phyloP scores from a whole-genome alignment of 2,797 vertebrate species.

The Sibirionetta formosa region DNA sequence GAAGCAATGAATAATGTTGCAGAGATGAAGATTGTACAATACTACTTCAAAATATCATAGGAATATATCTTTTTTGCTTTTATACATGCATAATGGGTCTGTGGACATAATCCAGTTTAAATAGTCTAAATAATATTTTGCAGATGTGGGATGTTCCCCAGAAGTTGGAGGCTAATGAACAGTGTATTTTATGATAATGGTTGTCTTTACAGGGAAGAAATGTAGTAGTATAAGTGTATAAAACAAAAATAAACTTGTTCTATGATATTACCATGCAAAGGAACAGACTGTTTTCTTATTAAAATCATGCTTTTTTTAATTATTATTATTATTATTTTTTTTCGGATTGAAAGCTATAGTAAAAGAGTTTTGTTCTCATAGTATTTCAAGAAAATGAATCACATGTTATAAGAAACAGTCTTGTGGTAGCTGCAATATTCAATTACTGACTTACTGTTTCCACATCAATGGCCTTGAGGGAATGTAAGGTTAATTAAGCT shows the following conservation, averaged over 20 bases:
- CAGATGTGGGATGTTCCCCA: background rate
- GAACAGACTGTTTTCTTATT: background rate
- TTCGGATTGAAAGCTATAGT: background rate
- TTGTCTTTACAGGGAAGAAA: background rate
- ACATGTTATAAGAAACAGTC: slow-evolving; percentile 24
- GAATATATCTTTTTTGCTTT: background rate
- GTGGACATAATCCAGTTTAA: background rate
- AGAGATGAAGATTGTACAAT: background rate
- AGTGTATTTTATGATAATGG: background rate
- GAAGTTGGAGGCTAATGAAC: background rate
- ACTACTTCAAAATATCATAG: background rate
- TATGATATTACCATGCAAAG: background rate
- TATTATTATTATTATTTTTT: background rate
- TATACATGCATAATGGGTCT: background rate
- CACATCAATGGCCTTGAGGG: slow-evolving; percentile 75
- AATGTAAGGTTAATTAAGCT: slow-evolving; percentile 72
- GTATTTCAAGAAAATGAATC: background rate
- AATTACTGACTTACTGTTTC: slow-evolving; percentile 71
- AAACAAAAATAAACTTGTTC: background rate
- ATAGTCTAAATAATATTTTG: background rate
- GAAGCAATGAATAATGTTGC: background rate
- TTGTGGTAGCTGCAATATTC: slow-evolving; percentile 44
- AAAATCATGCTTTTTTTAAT: background rate
- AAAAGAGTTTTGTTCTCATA: background rate
- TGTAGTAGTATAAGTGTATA: background rate